Evolutionary conservation across 1,140 invertebrate species (phyloP).

Genomic region (Lepidurus packardi): DNA sequence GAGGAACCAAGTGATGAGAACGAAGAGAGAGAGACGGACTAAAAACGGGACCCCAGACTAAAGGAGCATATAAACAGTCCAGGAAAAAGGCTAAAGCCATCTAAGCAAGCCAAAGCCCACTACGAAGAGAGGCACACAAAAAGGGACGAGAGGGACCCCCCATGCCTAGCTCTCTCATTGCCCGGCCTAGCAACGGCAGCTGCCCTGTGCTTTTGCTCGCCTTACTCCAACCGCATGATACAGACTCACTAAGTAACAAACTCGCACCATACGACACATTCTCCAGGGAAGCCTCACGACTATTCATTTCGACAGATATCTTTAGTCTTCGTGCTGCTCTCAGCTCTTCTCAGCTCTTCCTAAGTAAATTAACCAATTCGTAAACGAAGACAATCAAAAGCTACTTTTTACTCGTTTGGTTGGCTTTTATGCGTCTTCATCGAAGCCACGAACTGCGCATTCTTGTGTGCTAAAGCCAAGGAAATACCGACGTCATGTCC

Average conservation of each 20-base stretch:
- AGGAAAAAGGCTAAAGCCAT: conserved; percentile 1
- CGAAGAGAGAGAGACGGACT: not conserved
- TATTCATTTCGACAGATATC: not conserved
- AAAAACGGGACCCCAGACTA: not conserved
- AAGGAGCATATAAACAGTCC: not conserved
- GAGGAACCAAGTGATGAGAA: too few species aligned
- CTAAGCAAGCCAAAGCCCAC: not conserved
- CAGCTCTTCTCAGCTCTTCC: too few species aligned
- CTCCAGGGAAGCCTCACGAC: not conserved
- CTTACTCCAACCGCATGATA: not conserved
- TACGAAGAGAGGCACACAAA: not conserved
- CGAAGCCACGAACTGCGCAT: too few species aligned
- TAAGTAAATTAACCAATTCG: too few species aligned
- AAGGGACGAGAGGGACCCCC: not conserved
- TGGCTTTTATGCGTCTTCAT: too few species aligned
- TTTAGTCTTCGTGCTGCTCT: not conserved
- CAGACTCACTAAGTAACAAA: not conserved
- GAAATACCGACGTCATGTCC: too few species aligned
- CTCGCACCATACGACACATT: not conserved
- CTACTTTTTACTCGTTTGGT: too few species aligned
- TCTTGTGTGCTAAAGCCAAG: too few species aligned
- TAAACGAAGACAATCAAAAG: too few species aligned
- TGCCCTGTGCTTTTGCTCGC: not conserved
- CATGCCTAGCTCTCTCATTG: not conserved
- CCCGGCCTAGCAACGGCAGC: conserved; percentile 7